Evolutionary conservation across 2,797 vertebrate genomes (phyloP).

Genomic region (Adelosebastes latens): DNA sequence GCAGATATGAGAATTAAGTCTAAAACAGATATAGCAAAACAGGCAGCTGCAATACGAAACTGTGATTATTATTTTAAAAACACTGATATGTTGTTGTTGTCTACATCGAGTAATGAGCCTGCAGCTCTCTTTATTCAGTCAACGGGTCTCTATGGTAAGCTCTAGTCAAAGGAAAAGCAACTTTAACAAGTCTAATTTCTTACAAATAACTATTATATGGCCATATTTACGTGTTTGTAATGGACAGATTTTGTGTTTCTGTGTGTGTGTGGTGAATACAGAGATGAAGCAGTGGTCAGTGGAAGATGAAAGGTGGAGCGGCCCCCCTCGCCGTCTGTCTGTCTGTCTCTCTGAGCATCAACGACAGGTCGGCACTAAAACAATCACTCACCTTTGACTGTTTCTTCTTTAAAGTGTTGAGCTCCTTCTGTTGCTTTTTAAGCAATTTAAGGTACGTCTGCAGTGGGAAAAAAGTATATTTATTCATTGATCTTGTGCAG

Average conservation of each 20-base stretch:
- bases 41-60: background rate
- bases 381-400: conserved; percentile 90
- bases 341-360: conserved; percentile 36
- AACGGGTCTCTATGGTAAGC: conserved; percentile 33
- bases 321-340: background rate
- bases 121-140: conserved; percentile 14
- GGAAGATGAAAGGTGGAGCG: conserved; percentile 55
- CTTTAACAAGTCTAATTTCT: conserved; percentile 72
- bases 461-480: conserved; percentile 24
- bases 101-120: background rate
- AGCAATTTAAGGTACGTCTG: conserved; percentile 95
- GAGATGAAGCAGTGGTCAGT: conserved; percentile 28
- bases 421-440: conserved; percentile 98
- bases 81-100: background rate
- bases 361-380: background rate
- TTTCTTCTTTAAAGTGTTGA: conserved; percentile 94
- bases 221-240: background rate
- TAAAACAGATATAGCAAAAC: background rate
- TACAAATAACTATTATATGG: conserved; percentile 22
- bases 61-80: background rate
- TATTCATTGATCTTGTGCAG: background rate
- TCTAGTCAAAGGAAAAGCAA: conserved; percentile 40
- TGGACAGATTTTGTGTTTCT: background rate
- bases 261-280: background rate
- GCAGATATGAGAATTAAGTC: background rate